phyloP scores from a whole-genome alignment of 2,888 invertebrate species.

The Parnassius apollo region DNA sequence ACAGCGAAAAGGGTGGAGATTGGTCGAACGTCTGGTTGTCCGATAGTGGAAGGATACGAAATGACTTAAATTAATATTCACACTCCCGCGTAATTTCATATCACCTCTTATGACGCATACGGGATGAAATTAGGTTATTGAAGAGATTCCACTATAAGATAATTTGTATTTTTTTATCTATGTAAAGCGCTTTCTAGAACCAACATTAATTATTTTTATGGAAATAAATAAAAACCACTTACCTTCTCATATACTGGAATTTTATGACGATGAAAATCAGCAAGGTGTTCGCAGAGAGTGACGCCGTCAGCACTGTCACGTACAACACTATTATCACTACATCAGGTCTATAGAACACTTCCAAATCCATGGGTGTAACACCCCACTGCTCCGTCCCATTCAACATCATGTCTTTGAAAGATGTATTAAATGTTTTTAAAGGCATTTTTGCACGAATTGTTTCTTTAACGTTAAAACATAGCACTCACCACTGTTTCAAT shows the following conservation, averaged over 20 bases:
- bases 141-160: too few species aligned
- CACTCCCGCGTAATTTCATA: too few species aligned
- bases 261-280: conserved; percentile 86
- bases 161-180: too few species aligned
- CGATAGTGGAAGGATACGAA: too few species aligned
- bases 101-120: too few species aligned
- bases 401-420: conserved; percentile 37
- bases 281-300: conserved; percentile 84
- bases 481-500: too few species aligned
- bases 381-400: conserved; percentile 50
- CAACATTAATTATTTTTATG: not conserved
- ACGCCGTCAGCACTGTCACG: conserved; percentile 83
- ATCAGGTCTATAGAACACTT: conserved; percentile 67
- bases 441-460: conserved; percentile 35
- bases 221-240: conserved; percentile 42
- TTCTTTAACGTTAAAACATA: not conserved
- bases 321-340: conserved; percentile 83
- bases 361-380: conserved; percentile 52
- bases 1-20: too few species aligned
- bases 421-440: conserved; percentile 38
- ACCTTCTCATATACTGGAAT: conserved; percentile 88
- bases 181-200: not conserved
- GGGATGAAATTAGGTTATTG: too few species aligned
- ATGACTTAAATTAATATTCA: too few species aligned
- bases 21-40: too few species aligned